A percentile compares a stretch with the other conserved stretches of the same genome.
phyloP scores from a whole-genome alignment of 2,888 invertebrate genomes.

The Caenorhabditis imperialis region DNA sequence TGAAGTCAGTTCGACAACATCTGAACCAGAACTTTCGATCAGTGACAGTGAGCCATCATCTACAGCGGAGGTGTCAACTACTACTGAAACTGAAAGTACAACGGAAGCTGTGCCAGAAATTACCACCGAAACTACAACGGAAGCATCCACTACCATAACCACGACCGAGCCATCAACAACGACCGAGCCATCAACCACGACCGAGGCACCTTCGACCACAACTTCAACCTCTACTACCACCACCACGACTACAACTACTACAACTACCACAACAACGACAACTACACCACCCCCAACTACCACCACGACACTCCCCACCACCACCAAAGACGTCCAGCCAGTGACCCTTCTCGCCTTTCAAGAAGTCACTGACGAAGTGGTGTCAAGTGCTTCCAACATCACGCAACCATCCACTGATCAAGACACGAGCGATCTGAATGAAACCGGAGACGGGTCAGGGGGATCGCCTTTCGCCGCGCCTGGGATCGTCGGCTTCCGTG shows the following conservation, averaged over 20 bases:
- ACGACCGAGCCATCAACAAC: slow-evolving; percentile 26
- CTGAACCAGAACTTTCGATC: too few relatives aligned
- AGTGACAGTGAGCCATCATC: too few relatives aligned
- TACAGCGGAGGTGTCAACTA: too few relatives aligned
- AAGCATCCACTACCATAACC: not conserved
- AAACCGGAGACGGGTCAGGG: slow-evolving; percentile 46
- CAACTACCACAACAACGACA: not conserved
- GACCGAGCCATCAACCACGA: not conserved
- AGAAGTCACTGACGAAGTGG: slow-evolving; percentile 30
- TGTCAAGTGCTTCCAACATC: slow-evolving; percentile 8
- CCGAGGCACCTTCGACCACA: not conserved
- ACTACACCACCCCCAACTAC: not conserved
- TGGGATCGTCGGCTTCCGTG: slow-evolving; percentile 49
- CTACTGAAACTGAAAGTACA: not conserved
- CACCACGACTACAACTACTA: not conserved
- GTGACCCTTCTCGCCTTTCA: slow-evolving; percentile 39
- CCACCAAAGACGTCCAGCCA: slow-evolving; percentile 22
- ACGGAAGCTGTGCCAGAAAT: not conserved
- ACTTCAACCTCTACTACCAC: not conserved
- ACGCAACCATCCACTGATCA: slow-evolving; percentile 39
- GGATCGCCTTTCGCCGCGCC: slow-evolving; percentile 20
- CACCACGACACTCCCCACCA: not conserved
- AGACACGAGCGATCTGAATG: slow-evolving; percentile 32
- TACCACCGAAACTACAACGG: slow-evolving; percentile 4
- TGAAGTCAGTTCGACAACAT: too few relatives aligned